Conservation (phyloP, 2,888 invertebrate species). For the Andrena camellia region DNA sequence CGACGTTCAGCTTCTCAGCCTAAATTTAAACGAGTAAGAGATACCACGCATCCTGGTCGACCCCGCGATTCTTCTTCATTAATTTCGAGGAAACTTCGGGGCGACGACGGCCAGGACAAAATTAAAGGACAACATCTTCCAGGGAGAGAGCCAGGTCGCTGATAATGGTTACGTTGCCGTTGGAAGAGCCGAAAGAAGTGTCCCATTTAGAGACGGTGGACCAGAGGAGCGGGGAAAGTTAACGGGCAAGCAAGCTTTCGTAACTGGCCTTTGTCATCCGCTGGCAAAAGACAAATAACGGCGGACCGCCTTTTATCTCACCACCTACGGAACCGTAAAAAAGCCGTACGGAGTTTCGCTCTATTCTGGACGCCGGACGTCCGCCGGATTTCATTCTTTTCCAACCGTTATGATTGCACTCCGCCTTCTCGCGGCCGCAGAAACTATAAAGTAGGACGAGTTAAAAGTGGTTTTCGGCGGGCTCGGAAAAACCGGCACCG, state of each 20-base stretch:
- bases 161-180: slow-evolving; percentile 2
- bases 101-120: background rate
- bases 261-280: slow-evolving; percentile 57
- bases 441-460: slow-evolving; percentile 57
- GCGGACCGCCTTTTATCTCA: slow-evolving; percentile 48
- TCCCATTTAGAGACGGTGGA: slow-evolving; percentile 3
- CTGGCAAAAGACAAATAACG: slow-evolving; percentile 58
- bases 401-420: slow-evolving; percentile 32
- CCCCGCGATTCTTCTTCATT: background rate
- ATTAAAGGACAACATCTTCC: background rate
- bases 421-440: slow-evolving; percentile 20
- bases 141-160: slow-evolving; percentile 7
- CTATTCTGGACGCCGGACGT: slow-evolving; percentile 56
- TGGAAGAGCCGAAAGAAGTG: background rate
- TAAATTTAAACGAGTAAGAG: no score
- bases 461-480: slow-evolving; percentile 55
- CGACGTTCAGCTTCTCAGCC: no score
- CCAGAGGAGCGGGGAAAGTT: background rate
- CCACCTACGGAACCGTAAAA: slow-evolving; percentile 59
- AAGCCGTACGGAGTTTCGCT: slow-evolving; percentile 55
- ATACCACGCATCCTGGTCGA: background rate
- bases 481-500: slow-evolving; percentile 29
- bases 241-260: slow-evolving; percentile 39
- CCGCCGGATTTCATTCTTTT: slow-evolving; percentile 59
- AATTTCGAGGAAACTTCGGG: background rate